Base-by-base conservation (phyloP, 2,797 vertebrate genomes). In the Poecile montanus region DNA sequence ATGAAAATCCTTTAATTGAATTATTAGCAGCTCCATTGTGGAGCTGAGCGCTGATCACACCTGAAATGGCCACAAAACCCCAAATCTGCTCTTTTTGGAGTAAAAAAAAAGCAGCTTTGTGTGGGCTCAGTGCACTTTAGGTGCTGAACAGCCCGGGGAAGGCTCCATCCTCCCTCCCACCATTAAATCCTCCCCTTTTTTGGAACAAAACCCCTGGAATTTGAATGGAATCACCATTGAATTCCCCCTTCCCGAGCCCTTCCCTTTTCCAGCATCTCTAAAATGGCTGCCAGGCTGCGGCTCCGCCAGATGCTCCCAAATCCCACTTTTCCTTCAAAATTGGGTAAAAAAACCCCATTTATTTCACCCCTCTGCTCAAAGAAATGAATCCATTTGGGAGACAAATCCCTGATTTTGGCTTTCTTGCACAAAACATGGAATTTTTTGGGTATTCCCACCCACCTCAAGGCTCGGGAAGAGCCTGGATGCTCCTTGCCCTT, bases 351-450 rank as follows among this genome's bases (percentile, higher is more conserved):
- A 5, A 4, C 3, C 1, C 6, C 23, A 2, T n/a, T 14, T 26
- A 1, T 44, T 11, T 1, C 4, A 32, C 6, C 29, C 14, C 4
- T 3, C 16, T 1, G 1, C 5, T 8, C 32, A 5, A 4, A 4
- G 3, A 23, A 18, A 4, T 4, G 5, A 47, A 48, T 1, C 10
- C 16, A 5, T 10, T 10, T 4, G 13, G 10, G 61, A 7, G 68
- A 11, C 11, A 1, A 3, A 15, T 9, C 58, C 4, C 17, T 21
- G 0, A 5, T 27, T 61, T 44, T 9, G 18, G 34, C 2, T 29
- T 36, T 21, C 11, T 16, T 0, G 2, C 3, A 2, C 0, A 51
- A 83, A 50, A 5, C 0, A 1, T 1, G 45, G 65, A 18, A 4
- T 38, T 72, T 30, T 5, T 6, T 8, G 26, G 30, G 2, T 3